A percentile compares a stretch with the other conserved stretches of the same genome.
phyloP scores from a whole-genome alignment of 2,888 invertebrate species.

The Brachyopa scutellaris region DNA sequence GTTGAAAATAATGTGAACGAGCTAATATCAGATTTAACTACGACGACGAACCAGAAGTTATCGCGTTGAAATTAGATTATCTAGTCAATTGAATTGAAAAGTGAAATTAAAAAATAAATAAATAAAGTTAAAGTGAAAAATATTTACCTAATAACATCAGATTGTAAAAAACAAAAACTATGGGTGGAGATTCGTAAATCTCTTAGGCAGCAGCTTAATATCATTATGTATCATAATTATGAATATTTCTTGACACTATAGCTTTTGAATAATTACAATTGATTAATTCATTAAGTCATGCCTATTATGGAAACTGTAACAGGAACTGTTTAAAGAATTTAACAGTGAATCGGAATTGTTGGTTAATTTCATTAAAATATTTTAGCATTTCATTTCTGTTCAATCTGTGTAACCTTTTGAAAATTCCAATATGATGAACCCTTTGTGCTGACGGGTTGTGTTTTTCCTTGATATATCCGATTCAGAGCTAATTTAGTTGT shows the following conservation, averaged over 20 bases:
- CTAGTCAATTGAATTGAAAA: slow-evolving; percentile 77
- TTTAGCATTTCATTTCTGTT: too few species aligned
- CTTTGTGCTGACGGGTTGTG: too few species aligned
- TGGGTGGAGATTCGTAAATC: slow-evolving; percentile 5
- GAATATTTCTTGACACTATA: slow-evolving; percentile 39
- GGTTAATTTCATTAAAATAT: too few species aligned
- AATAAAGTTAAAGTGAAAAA: slow-evolving; percentile 26
- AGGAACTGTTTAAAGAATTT: too few species aligned
- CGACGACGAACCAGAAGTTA: slow-evolving; percentile 25
- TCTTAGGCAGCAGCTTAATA: slow-evolving; percentile 34
- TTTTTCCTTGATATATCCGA: too few species aligned
- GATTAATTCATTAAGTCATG: slow-evolving; percentile 26
- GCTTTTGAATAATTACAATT: slow-evolving; percentile 43
- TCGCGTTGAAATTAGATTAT: slow-evolving; percentile 75
- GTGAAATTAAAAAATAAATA: slow-evolving; percentile 58
- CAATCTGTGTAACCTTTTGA: too few species aligned
- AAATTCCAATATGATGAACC: too few species aligned
- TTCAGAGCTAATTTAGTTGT: too few species aligned
- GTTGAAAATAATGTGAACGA: slow-evolving; percentile 51
- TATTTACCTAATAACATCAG: slow-evolving; percentile 62
- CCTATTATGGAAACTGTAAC: slow-evolving; percentile 21
- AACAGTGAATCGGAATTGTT: too few species aligned
- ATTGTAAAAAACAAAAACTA: slow-evolving; percentile 43
- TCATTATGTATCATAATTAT: slow-evolving; percentile 28
- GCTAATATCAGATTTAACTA: slow-evolving; percentile 57